phyloP scores from a whole-genome alignment of 37 sponge, comb jelly and placozoan genomes.

The Diacarnus erythraeanus region DNA sequence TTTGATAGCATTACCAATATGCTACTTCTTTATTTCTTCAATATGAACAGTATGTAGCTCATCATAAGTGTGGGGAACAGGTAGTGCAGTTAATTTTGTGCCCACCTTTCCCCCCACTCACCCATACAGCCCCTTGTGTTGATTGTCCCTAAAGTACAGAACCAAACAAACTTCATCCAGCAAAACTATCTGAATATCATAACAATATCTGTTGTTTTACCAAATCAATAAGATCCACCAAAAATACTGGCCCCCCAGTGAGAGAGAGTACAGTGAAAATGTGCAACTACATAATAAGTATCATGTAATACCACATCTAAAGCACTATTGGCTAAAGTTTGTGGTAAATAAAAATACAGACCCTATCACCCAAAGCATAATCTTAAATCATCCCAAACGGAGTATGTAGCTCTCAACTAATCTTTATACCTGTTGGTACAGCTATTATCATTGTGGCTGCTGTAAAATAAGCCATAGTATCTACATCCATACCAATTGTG shows the following conservation, averaged over 20 bases:
- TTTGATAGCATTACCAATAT: conserved; percentile 40
- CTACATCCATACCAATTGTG: conserved; percentile 92
- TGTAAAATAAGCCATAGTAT: conserved; percentile 87
- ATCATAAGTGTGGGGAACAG: conserved; percentile 77
- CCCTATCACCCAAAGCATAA: conserved; percentile 84
- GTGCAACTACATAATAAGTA: conserved; percentile 93
- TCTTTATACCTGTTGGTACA: conserved; percentile 87
- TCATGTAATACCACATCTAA: conserved; percentile 88
- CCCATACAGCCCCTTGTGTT: too few relatives aligned
- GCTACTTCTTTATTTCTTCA: conserved; percentile 34
- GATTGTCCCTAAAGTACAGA: conserved; percentile 80
- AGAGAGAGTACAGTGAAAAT: conserved; percentile 91
- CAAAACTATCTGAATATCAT: conserved; percentile 84
- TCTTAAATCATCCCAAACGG: conserved; percentile 74
- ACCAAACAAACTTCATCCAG: conserved; percentile 83
- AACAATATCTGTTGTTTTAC: conserved; percentile 77
- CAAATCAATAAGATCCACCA: conserved; percentile 90
- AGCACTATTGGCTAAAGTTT: conserved; percentile 72
- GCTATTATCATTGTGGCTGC: conserved; percentile 93
- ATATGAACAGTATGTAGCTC: conserved; percentile 57
- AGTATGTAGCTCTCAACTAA: conserved; percentile 87
- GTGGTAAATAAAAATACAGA: conserved; percentile 92
- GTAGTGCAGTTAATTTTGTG: conserved; percentile 65
- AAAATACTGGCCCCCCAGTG: conserved; percentile 87
- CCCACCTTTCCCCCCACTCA: conserved; percentile 69